Evolutionary conservation across 2,797 vertebrate species (phyloP).

Genomic region (Sebastes itinus): DNA sequence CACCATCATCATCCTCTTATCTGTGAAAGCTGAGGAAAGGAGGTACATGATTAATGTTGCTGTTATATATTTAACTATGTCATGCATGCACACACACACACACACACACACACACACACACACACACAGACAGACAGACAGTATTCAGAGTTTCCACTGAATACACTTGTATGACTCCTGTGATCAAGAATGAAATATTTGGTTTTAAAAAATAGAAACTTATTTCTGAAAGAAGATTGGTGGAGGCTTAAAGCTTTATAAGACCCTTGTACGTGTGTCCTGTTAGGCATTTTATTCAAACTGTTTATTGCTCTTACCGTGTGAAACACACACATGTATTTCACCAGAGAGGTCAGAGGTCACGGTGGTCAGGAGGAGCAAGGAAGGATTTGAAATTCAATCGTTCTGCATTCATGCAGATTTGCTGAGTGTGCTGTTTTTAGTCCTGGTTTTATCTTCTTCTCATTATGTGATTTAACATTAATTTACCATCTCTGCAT

Average conservation of each 20-base stretch:
- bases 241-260: neutral
- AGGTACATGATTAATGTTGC: slow-evolving; percentile 10
- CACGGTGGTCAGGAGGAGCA: neutral
- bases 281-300: neutral
- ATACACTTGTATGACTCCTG: neutral
- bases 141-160: slow-evolving; percentile 30
- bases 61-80: slow-evolving; percentile 28
- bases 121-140: neutral
- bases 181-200: neutral
- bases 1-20: slow-evolving; percentile 39
- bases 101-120: neutral
- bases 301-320: neutral
- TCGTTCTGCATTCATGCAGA: neutral
- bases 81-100: neutral
- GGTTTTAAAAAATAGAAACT: neutral
- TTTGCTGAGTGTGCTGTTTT: neutral
- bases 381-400: neutral
- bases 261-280: neutral
- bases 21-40: slow-evolving; percentile 28
- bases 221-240: neutral
- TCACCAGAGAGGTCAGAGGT: neutral
- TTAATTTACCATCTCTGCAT: neutral
- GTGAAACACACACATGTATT: neutral
- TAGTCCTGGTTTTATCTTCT: neutral
- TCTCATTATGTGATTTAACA: neutral